Base-by-base conservation (phyloP, 2,888 invertebrate genomes). In the Cremastinae sp. region DNA sequence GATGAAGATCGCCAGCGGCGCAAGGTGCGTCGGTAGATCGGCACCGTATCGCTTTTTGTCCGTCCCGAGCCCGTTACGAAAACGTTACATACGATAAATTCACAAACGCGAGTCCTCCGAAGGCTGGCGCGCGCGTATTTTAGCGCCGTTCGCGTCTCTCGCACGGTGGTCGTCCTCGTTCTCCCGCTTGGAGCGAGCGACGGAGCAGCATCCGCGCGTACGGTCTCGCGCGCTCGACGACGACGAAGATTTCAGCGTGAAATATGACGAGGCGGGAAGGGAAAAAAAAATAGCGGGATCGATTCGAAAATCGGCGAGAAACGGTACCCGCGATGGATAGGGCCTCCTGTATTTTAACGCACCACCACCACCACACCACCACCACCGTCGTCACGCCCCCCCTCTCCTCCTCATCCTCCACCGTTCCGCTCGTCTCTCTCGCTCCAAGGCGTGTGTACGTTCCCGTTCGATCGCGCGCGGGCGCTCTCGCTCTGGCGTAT, bases 171-270 rank as follows among this genome's bases (percentile, higher is more conserved):
- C 74, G 74, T 68, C 73, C 45, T 68, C 70, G 74, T 75, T 49
- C 28, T n/a, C 34, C 14, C 43, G 18, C 22, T 36, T 34, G 36
- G 51, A 18, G 54, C 56, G 38, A 53, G 28, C 10, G 47, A 16
- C 45, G 49, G 43, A 47, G 51, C 75, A 75, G 75, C 72, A 75
- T 72, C 75, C 72, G 72, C 61, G 66, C 36, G 59, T 45, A 43
- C 28, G 28, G 51, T 36, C 64, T 38, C 14, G 43, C 14, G 43
- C 51, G 34, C 7, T 53, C 69, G 18, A 9, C 45, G 59, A 38
- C 7, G 12, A 28, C 41, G 51, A 22, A 12, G 9, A 9, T 41
- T 12, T 41, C 54, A 38, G 54, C 36, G 20, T 16, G 28, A 56
- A 22, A 36, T 41, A 51, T 49, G n/a, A 18, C 4, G 41, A 43